Percentiles rank a stretch among this genome's conserved stretches.
Conservation (phyloP, 1,140 invertebrate genomes). For the Melanaphis sacchari region DNA sequence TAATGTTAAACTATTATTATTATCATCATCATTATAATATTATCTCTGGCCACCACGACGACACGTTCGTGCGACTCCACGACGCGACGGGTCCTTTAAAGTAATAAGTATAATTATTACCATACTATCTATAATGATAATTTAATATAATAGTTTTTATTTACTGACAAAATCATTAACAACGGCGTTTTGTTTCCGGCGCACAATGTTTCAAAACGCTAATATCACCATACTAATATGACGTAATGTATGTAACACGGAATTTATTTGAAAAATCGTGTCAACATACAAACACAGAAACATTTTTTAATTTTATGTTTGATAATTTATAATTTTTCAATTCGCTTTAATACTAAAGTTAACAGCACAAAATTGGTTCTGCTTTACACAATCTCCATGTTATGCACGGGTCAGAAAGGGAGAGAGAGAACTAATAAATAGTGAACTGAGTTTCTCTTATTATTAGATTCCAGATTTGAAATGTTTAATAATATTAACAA, state of each 20-base stretch:
- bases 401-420: not conserved
- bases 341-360: too few relatives aligned
- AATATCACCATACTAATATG: not conserved
- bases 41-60: conserved; percentile 27
- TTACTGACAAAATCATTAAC: not conserved
- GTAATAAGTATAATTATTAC: not conserved
- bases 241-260: too few relatives aligned
- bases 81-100: not conserved
- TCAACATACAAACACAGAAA: too few relatives aligned
- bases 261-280: not conserved
- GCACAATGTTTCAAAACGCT: not conserved
- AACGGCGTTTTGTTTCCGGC: not conserved
- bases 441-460: not conserved
- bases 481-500: too few relatives aligned
- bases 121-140: not conserved
- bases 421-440: not conserved
- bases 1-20: conserved; percentile 8
- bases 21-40: not conserved
- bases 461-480: not conserved
- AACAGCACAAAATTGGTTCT: not conserved
- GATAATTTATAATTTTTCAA: too few relatives aligned
- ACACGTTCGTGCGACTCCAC: not conserved
- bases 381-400: too few relatives aligned
- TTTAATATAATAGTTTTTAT: not conserved
- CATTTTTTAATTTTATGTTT: too few relatives aligned